Base-by-base conservation (phyloP, 2,797 vertebrate species). In the Parambassis ranga region DNA sequence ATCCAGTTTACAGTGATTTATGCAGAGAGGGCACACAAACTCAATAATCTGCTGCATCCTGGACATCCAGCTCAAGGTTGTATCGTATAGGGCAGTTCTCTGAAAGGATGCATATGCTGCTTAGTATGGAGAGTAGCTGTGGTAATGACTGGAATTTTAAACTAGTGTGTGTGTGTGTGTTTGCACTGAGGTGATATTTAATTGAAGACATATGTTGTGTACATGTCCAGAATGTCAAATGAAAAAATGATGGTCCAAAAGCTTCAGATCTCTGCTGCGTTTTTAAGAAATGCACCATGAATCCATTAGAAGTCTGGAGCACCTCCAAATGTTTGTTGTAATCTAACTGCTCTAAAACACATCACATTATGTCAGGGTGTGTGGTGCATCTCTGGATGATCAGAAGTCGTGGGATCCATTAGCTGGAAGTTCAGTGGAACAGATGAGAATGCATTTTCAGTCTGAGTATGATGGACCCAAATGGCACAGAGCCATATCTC, bases 401-500 rank as follows among this genome's bases (percentile, higher is more conserved):
- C 39, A 43, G 2, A 49, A 52, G 20, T 33, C 47, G 51, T 46
- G 4, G 11, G 31, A 61, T 65, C 43, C 63, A 83, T 84, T 79
- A 79, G 57, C n/a, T 22, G 4, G 41, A 69, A 58, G 39, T 37
- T 56, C 16, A 60, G 14, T 46, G 44, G 64, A 74, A 51, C 7
- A 65, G 46, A 86, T 66, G 51, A 79, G 44, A 73, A 61, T 31
- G 61, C 43, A 46, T 65, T 70, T 80, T 64, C 36, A 62, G 38
- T 47, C 24, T 20, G 23, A 71, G 33, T 49, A 83, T 65, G 60
- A 77, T 69, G 37, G 44, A 66, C 16, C 33, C 26, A 43, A 59
- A 59, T 79, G 79, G 76, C 66, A 62, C 19, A 18, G 28, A 32
- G 65, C 78, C 83, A 77, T n/a, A n/a, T 65, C 5, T 24, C 31